Percentiles rank a stretch among this genome's conserved stretches.
Conservation (phyloP, 2,797 vertebrate species). For the Diceros bicornis region DNA sequence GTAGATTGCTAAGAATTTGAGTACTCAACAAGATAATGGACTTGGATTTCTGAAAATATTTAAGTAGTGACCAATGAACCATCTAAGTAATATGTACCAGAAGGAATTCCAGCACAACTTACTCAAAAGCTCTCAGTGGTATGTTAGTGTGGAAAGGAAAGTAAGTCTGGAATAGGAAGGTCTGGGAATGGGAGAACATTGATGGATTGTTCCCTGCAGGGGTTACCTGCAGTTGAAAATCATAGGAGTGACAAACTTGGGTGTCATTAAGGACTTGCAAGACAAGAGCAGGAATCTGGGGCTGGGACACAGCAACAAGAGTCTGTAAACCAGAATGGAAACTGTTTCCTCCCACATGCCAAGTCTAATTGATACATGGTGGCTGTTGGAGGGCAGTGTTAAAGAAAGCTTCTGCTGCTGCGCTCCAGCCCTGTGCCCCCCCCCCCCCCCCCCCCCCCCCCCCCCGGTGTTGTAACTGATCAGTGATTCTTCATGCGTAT, state of each 20-base stretch:
- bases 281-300: neutral
- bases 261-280: neutral
- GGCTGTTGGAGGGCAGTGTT: neutral
- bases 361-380: neutral
- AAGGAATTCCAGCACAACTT: neutral
- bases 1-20: neutral
- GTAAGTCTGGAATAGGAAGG: neutral
- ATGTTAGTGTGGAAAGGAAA: neutral
- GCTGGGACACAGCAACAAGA: neutral
- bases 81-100: too few relatives aligned
- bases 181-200: neutral
- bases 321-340: neutral
- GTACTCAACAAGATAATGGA: neutral
- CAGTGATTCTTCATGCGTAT: fast-evolving
- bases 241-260: neutral
- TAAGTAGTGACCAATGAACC: neutral
- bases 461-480: neutral
- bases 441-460: too few relatives aligned
- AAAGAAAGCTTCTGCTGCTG: neutral
- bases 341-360: neutral
- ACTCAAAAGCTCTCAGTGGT: neutral
- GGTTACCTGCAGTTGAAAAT: neutral
- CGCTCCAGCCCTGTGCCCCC: neutral
- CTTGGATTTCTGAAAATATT: neutral
- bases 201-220: neutral